These are phyloP conservation scores for Onthophagus taurus DNA, from an alignment of 1,140 invertebrate species.

Conservation along the genomic window DNA sequence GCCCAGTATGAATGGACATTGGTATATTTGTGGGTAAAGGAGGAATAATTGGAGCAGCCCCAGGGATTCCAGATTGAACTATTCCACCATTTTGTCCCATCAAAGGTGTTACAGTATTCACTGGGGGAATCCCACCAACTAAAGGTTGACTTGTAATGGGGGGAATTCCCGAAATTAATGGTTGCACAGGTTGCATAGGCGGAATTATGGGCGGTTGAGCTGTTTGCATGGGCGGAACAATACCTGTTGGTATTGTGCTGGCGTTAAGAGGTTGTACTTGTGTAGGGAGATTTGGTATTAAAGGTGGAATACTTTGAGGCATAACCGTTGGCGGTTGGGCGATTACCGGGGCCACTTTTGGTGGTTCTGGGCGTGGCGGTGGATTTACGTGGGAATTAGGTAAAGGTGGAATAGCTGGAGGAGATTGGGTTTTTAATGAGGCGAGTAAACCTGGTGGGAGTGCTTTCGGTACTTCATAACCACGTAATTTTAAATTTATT, in stretches of 20 bases:
- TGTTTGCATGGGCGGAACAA: constrained; percentile 33
- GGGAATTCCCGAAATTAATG: constrained; percentile 19
- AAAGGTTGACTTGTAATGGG: constrained; percentile 16
- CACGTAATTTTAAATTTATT: constrained; percentile 87
- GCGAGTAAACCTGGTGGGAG: constrained; percentile 68
- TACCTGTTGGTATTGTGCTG: constrained; percentile 30
- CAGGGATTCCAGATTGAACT: background rate
- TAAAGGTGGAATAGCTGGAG: constrained; percentile 36
- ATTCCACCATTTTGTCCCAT: constrained; percentile 7
- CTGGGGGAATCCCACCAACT: constrained; percentile 21
- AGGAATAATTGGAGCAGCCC: background rate
- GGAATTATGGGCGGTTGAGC: constrained; percentile 18
- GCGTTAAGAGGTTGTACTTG: constrained; percentile 18
- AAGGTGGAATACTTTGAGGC: constrained; percentile 8
- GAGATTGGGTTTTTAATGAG: constrained; percentile 45
- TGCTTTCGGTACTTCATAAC: constrained; percentile 77
- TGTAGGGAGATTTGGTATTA: constrained; percentile 14
- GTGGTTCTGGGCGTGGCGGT: constrained; percentile 42
- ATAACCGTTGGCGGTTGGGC: constrained; percentile 12
- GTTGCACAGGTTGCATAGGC: constrained; percentile 17
- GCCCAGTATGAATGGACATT: constrained; percentile 27
- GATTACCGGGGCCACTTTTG: constrained; percentile 28
- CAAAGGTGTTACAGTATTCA: constrained; percentile 24
- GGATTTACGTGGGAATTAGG: constrained; percentile 28
- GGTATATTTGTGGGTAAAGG: constrained; percentile 7